A percentile compares a stretch with the other conserved stretches of the same genome.
Conservation (phyloP, 2,113 vertebrate genomes). For the Brachypodius melanocephalos region DNA sequence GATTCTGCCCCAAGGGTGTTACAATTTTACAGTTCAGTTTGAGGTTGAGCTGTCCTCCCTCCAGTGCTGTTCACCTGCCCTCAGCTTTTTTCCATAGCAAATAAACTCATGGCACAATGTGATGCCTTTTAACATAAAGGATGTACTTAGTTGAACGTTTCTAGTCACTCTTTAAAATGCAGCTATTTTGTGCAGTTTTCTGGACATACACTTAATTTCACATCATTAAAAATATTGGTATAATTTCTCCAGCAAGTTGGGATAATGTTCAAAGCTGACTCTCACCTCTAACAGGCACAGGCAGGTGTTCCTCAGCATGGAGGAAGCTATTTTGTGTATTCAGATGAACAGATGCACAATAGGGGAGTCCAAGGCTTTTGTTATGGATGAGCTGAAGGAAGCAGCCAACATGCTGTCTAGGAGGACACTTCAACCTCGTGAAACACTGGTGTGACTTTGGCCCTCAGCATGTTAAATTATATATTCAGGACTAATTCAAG, state of each 20-base stretch:
- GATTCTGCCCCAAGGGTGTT: neutral
- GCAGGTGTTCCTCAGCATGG: conserved; percentile 34
- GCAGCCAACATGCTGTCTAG: neutral
- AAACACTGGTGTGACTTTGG: neutral
- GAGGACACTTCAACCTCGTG: neutral
- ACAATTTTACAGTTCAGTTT: neutral
- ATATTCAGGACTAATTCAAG: neutral
- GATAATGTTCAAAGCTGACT: neutral
- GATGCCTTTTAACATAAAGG: neutral
- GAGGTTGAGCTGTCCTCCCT: neutral
- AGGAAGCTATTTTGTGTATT: conserved; percentile 4
- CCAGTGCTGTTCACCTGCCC: neutral
- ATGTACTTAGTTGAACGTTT: neutral
- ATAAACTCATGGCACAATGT: neutral
- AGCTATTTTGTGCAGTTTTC: neutral
- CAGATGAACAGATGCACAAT: neutral
- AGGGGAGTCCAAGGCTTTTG: neutral
- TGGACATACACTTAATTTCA: neutral
- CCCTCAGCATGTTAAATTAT: conserved; percentile 1
- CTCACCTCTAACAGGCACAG: neutral
- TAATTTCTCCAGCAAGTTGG: neutral
- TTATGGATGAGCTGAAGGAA: conserved; percentile 16
- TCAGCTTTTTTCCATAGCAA: neutral
- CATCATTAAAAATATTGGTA: neutral
- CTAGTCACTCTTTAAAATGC: neutral